Percentiles rank a stretch among this genome's conserved stretches.
phyloP scores from a whole-genome alignment of 2,888 invertebrate species.

The Mellilla xanthometata region DNA sequence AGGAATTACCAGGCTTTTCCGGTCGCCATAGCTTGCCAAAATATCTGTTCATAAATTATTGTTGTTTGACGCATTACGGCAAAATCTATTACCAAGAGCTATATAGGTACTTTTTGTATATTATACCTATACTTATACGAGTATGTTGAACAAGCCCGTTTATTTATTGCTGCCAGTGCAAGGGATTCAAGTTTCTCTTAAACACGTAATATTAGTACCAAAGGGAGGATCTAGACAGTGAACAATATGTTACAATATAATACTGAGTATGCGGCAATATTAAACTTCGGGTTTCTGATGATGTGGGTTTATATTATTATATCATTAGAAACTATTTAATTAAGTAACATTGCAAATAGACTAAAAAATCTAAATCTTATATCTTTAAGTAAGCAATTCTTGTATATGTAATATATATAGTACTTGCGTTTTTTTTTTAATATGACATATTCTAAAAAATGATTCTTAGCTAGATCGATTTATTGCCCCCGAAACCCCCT shows the following conservation, averaged over 20 bases:
- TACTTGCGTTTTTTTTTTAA: too few relatives aligned
- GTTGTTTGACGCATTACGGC: conserved; percentile 74
- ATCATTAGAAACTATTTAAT: too few relatives aligned
- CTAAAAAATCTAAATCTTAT: too few relatives aligned
- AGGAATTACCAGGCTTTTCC: conserved; percentile 69
- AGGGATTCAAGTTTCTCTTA: conserved; percentile 15
- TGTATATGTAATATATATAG: too few relatives aligned
- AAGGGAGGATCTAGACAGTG: conserved; percentile 3
- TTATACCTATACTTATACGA: conserved; percentile 27
- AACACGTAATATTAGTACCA: conserved; percentile 3
- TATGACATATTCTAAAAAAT: too few relatives aligned
- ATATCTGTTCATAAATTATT: conserved; percentile 70
- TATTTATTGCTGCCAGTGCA: conserved; percentile 31
- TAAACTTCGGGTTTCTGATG: too few relatives aligned
- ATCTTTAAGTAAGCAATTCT: too few relatives aligned
- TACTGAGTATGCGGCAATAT: too few relatives aligned
- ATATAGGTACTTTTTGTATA: conserved; percentile 42
- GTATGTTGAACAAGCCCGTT: conserved; percentile 32
- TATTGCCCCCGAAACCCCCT: too few relatives aligned
- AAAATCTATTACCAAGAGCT: conserved; percentile 66
- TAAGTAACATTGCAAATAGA: too few relatives aligned
- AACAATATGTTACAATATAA: not conserved
- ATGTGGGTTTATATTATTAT: too few relatives aligned
- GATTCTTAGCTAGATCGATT: too few relatives aligned
- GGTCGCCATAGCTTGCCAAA: conserved; percentile 64